These are phyloP conservation scores for Apistogramma diplotaenia DNA, from an alignment of 2,113 vertebrate genomes.

Conservation along the genomic window DNA sequence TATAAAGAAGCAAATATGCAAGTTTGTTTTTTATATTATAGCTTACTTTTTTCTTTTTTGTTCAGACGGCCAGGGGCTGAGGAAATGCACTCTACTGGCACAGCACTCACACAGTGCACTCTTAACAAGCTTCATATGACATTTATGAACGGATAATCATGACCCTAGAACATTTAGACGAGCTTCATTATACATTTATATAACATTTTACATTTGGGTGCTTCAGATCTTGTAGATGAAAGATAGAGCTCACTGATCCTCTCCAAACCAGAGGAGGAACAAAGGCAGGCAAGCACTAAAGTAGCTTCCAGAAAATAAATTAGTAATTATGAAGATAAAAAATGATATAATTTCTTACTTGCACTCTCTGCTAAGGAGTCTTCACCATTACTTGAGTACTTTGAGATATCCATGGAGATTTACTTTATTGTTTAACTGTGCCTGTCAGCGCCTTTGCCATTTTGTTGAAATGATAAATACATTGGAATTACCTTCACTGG, in stretches of 20 bases:
- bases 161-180: slow-evolving; percentile 50
- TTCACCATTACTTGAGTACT: neutral
- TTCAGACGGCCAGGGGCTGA: slow-evolving; percentile 15
- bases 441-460: slow-evolving; percentile 18
- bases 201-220: slow-evolving; percentile 54
- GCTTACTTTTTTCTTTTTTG: slow-evolving; percentile 11
- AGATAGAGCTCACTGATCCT: slow-evolving; percentile 22
- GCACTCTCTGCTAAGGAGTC: neutral
- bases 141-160: slow-evolving; percentile 44
- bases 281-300: neutral
- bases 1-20: slow-evolving; percentile 23
- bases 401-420: slow-evolving; percentile 6
- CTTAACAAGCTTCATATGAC: slow-evolving; percentile 34
- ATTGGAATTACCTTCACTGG: slow-evolving; percentile 27
- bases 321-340: slow-evolving; percentile 12
- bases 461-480: slow-evolving; percentile 53
- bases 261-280: slow-evolving; percentile 4
- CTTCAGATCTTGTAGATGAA: slow-evolving; percentile 33
- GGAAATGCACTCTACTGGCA: neutral
- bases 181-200: slow-evolving; percentile 63
- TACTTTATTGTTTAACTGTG: slow-evolving; percentile 6
- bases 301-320: slow-evolving; percentile 36
- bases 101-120: neutral
- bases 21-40: slow-evolving; percentile 43
- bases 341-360: neutral